A percentile compares a stretch with the other conserved stretches of the same genome.
Conservation (phyloP, 2,888 invertebrate genomes). For the Melitaea athalia region DNA sequence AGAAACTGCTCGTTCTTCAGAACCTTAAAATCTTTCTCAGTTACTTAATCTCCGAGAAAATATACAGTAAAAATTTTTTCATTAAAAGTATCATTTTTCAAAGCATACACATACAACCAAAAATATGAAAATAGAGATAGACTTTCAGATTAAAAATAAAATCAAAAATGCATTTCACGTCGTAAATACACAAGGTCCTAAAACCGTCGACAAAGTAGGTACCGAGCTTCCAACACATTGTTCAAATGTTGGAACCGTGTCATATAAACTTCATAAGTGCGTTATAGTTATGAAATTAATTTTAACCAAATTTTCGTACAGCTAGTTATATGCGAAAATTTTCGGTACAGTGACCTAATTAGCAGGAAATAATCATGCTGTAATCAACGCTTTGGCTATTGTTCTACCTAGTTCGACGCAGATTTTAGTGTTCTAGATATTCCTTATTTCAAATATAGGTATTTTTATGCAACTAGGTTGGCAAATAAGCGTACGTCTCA, state of each 20-base stretch:
- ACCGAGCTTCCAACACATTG: background rate
- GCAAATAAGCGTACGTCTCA: too few species aligned
- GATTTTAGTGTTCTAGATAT: background rate
- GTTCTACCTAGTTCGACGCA: background rate
- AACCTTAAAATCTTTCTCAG: too few species aligned
- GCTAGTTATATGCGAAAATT: background rate
- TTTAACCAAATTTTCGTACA: conserved; percentile 11
- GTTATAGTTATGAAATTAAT: background rate
- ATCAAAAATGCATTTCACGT: background rate
- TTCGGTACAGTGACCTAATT: conserved; percentile 10
- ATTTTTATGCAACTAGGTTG: background rate
- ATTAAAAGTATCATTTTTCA: too few species aligned
- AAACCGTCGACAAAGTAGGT: background rate
- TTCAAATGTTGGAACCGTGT: conserved; percentile 5
- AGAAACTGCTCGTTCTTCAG: too few species aligned
- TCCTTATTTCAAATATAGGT: background rate
- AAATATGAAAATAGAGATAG: too few species aligned
- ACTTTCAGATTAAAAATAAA: too few species aligned
- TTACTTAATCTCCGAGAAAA: too few species aligned
- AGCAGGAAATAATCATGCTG: conserved; percentile 10
- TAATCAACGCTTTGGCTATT: conserved; percentile 13
- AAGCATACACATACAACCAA: too few species aligned
- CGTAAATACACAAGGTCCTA: background rate
- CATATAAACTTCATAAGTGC: background rate
- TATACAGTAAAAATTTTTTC: too few species aligned